Conservation (phyloP, 92 coral and sea anemone genomes). For the Parazoanthus atlanticus region DNA sequence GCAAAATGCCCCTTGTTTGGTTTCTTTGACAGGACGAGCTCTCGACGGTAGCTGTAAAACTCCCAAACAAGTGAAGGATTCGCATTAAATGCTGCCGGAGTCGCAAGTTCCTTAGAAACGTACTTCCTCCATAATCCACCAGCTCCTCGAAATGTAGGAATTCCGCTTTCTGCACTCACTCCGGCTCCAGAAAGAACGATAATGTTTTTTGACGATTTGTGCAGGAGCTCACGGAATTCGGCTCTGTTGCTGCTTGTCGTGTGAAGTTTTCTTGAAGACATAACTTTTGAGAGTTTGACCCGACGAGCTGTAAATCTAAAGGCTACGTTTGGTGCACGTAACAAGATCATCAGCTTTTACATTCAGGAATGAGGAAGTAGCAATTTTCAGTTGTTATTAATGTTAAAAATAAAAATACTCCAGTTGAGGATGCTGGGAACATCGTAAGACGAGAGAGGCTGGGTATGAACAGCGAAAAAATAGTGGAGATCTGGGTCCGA, state of each 20-base stretch:
- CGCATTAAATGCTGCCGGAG: conserved; percentile 68
- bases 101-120: conserved; percentile 84
- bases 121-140: conserved; percentile 98
- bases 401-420: background rate
- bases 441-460: background rate
- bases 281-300: conserved; percentile 14
- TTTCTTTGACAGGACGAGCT: conserved; percentile 82
- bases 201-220: conserved; percentile 67
- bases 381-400: no score
- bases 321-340: background rate
- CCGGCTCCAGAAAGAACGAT: conserved; percentile 94
- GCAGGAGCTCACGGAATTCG: conserved; percentile 74
- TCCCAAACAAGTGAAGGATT: conserved; percentile 99
- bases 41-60: conserved; percentile 95
- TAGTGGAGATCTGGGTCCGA: conserved; percentile 24
- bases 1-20: conserved; percentile 96
- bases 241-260: conserved; percentile 66
- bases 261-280: conserved; percentile 46
- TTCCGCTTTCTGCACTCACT: conserved; percentile 96
- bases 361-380: background rate
- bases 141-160: conserved; percentile 97
- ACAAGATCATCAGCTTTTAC: background rate
- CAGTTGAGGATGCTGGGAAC: no score
- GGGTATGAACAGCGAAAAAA: conserved; percentile 36
- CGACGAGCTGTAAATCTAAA: background rate